These are phyloP conservation scores for Philotrypesis tridentata DNA, from an alignment of 1,140 invertebrate species.

Conservation along the genomic window DNA sequence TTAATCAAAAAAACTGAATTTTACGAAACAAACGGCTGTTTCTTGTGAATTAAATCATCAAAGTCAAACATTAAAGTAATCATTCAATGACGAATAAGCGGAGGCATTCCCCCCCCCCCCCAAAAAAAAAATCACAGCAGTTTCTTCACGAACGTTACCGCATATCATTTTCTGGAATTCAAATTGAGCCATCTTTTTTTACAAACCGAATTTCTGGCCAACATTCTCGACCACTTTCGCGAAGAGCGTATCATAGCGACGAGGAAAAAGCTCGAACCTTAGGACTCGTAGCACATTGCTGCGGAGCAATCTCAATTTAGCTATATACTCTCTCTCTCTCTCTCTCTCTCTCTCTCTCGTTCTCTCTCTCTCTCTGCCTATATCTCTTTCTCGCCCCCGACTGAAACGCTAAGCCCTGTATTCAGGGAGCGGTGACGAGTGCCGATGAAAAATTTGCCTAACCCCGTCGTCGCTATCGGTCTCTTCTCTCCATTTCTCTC, in stretches of 20 bases:
- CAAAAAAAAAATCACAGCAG: no score
- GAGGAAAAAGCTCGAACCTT: neutral
- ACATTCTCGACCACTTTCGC: neutral
- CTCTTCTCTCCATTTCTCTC: neutral
- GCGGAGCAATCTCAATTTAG: neutral
- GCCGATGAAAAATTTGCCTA: constrained; percentile 34
- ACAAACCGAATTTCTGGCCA: neutral
- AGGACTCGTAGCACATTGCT: neutral
- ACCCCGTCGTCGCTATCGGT: neutral
- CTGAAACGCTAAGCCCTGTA: neutral
- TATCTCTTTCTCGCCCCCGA: no score
- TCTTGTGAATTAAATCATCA: no score
- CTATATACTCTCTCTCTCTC: neutral
- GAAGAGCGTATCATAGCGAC: neutral
- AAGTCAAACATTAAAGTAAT: no score
- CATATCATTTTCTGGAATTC: neutral
- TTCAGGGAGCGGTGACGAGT: neutral
- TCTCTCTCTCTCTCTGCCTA: no score
- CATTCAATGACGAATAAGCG: no score
- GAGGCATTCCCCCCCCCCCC: no score
- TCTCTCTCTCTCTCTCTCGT: no score
- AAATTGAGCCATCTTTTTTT: neutral
- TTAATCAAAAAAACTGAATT: no score
- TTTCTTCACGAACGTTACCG: neutral
- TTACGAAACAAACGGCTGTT: no score